Conservation (phyloP, 2,888 invertebrate species). For the Dioctria rufipes region DNA sequence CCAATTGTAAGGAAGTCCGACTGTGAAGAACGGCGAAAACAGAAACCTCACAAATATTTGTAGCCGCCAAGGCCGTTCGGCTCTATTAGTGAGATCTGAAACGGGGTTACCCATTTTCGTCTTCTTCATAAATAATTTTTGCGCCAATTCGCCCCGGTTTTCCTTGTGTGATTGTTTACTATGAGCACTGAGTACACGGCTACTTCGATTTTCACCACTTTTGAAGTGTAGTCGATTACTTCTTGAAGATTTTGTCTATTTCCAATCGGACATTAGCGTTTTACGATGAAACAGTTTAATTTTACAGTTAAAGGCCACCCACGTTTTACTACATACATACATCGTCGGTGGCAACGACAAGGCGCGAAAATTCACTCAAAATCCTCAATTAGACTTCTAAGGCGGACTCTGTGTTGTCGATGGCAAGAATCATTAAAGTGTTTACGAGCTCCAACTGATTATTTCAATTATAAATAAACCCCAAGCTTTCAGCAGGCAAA, state of each 20-base stretch:
- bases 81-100: constrained; percentile 43
- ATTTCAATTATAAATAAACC: too few species aligned
- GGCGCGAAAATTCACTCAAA: too few species aligned
- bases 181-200: neutral
- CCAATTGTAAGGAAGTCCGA: neutral
- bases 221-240: neutral
- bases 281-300: constrained; percentile 17
- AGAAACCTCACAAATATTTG: neutral
- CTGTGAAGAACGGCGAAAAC: neutral
- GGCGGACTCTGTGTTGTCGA: too few species aligned
- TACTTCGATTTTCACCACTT: constrained; percentile 7
- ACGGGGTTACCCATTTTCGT: constrained; percentile 36
- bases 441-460: neutral
- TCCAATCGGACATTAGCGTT: neutral
- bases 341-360: too few species aligned
- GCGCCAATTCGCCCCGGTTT: constrained; percentile 29
- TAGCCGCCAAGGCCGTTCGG: constrained; percentile 54
- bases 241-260: neutral
- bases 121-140: constrained; percentile 10
- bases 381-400: too few species aligned
- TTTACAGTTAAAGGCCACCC: constrained; percentile 18
- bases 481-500: too few species aligned
- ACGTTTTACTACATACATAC: neutral
- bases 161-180: constrained; percentile 14
- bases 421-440: neutral